Conservation (phyloP, 2,888 invertebrate genomes). For the Lepetodrilus schrolli region DNA sequence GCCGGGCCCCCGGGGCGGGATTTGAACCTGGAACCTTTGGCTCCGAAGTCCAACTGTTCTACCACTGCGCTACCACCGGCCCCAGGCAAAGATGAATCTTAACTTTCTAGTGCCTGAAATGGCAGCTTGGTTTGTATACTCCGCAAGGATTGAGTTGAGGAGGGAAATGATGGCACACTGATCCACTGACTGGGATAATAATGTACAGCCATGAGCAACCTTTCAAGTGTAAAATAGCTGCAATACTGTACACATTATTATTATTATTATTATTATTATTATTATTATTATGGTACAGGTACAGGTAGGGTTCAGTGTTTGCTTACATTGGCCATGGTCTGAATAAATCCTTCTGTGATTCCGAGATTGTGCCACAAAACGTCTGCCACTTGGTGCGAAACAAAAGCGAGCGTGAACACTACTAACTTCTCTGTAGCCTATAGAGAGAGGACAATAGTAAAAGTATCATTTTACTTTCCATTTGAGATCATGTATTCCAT, state of each 20-base stretch:
- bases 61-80: not conserved
- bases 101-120: no score
- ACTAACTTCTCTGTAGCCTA: constrained; percentile 71
- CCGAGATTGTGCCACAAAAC: constrained; percentile 73
- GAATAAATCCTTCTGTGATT: constrained; percentile 70
- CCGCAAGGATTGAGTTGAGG: not conserved
- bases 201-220: not conserved
- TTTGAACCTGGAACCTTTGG: no score
- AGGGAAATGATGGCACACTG: not conserved
- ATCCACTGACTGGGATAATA: not conserved
- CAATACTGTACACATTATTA: not conserved
- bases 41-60: not conserved
- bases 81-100: not conserved
- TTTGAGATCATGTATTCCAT: no score
- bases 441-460: constrained; percentile 18
- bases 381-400: constrained; percentile 73
- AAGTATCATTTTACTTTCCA: no score
- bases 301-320: not conserved
- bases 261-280: not conserved
- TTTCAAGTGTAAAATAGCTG: not conserved
- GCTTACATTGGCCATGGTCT: constrained; percentile 69
- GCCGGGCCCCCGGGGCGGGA: no score
- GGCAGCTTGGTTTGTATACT: not conserved
- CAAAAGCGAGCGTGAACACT: constrained; percentile 68
- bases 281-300: not conserved